phyloP scores from a whole-genome alignment of 2,113 vertebrate genomes.

The Tyto alba region DNA sequence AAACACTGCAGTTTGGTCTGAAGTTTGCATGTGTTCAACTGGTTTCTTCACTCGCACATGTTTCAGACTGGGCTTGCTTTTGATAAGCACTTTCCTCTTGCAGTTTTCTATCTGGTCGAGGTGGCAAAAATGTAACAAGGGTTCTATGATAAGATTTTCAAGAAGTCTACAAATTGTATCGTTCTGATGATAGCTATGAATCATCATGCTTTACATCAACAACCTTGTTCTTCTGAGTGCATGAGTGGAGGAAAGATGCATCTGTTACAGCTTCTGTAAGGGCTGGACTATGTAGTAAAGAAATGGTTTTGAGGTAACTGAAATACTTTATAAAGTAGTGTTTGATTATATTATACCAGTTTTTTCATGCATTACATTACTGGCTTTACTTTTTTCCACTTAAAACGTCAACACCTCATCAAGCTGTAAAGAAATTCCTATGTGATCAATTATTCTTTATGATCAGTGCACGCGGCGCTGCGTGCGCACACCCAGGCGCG shows the following conservation, averaged over 20 bases:
- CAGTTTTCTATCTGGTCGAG: neutral
- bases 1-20: neutral
- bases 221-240: neutral
- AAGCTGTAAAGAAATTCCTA: neutral
- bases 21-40: neutral
- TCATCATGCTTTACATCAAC: neutral
- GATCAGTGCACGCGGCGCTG: neutral
- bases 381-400: neutral
- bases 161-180: neutral
- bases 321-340: neutral
- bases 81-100: neutral
- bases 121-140: neutral
- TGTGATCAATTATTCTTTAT: constrained; percentile 17
- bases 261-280: neutral
- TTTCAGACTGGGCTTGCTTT: neutral
- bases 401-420: neutral
- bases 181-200: neutral
- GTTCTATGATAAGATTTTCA: neutral
- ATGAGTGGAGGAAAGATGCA: neutral
- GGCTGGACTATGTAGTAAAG: neutral
- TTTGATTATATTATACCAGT: neutral
- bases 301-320: neutral
- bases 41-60: accelerated
- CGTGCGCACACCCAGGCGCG: accelerated
- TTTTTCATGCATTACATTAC: neutral